Percentiles rank a stretch among this genome's conserved stretches.
Conservation (phyloP, 30 jellyfish, hydroid and myxozoan genomes). For the Pseudorhiza aurosa region DNA sequence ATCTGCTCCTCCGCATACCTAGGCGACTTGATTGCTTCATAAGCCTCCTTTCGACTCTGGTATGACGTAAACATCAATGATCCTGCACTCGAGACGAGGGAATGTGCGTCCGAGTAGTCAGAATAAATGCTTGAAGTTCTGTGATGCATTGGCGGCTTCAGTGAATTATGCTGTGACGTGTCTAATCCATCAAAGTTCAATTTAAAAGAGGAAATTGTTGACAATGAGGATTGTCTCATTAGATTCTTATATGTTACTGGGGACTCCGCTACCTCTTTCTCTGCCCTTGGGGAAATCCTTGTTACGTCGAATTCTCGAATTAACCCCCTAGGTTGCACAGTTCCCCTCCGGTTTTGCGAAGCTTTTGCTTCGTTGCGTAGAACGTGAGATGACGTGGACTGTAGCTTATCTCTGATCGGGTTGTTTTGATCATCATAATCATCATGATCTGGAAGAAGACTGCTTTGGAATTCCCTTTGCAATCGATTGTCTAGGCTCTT, state of each 20-base stretch:
- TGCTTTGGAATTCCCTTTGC: constrained; percentile 36
- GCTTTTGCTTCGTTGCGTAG: background rate
- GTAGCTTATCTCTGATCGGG: background rate
- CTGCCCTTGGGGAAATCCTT: background rate
- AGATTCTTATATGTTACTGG: constrained; percentile 1
- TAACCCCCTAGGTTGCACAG: background rate
- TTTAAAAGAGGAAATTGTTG: constrained; percentile 32
- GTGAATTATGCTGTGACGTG: constrained; percentile 1
- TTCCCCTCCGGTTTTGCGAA: background rate
- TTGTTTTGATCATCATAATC: background rate
- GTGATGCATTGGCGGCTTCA: background rate
- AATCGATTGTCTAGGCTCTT: constrained; percentile 76
- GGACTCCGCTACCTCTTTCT: background rate
- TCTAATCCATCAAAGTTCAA: constrained; percentile 26
- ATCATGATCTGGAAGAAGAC: background rate
- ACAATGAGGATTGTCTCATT: constrained; percentile 14
- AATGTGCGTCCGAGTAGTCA: constrained; percentile 31
- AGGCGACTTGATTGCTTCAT: constrained; percentile 49
- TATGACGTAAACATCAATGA: constrained; percentile 38
- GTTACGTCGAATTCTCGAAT: constrained; percentile 33
- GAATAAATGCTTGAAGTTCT: constrained; percentile 25
- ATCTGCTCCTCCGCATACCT: constrained; percentile 55
- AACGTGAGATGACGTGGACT: background rate
- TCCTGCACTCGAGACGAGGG: constrained; percentile 57
- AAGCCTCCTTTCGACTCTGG: constrained; percentile 27